Base-by-base conservation (phyloP, 2,797 vertebrate species). In the Menidia menidia region DNA sequence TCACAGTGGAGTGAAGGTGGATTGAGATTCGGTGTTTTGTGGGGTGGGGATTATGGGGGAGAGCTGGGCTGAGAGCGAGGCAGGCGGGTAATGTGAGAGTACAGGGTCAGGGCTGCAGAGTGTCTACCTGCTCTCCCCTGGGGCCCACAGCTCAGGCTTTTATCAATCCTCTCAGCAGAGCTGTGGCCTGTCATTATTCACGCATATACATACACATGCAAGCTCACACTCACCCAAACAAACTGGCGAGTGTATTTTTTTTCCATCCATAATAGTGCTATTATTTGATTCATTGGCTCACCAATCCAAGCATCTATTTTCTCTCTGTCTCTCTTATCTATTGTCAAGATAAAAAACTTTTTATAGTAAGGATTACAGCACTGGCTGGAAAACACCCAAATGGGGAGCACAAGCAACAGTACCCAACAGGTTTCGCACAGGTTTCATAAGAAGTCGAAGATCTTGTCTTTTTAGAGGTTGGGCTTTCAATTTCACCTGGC, bases 61-160 rank as follows among this genome's bases (percentile, higher is more conserved):
- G 87, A 81, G 79, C 75, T 59, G 70, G 50, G 83, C 83, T 86
- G 80, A 92, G 92, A 88, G 87, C 88, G 89, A 95, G 93, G 94
- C 93, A 94, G 95, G 96, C 94, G 95, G 25, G 96, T 97, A 97
- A 97, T 94, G 95, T 96, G 96, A 97, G 97, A 97, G 94, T 90
- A 83, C 82, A 94, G 95, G 96, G 96, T 96, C 96, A 96, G 94
- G 94, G 94, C 95, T 96, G 94, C 93, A 94, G 93, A 95, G 94
- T 94, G 94, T 97, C 95, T 96, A 97, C 96, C 96, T 97, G 95
- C 95, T 95, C 94, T 88, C 90, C 95, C 96, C 90, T 82, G 95
- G 92, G 96, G 94, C 92, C 94, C 91, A 91, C 81, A 92, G 94
- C 78, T 78, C 86, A 65, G 93, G 95, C 96, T 97, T 96, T 97